Evolutionary conservation across 2,797 vertebrate genomes (phyloP).

Genomic region (Thaleichthys pacificus): DNA sequence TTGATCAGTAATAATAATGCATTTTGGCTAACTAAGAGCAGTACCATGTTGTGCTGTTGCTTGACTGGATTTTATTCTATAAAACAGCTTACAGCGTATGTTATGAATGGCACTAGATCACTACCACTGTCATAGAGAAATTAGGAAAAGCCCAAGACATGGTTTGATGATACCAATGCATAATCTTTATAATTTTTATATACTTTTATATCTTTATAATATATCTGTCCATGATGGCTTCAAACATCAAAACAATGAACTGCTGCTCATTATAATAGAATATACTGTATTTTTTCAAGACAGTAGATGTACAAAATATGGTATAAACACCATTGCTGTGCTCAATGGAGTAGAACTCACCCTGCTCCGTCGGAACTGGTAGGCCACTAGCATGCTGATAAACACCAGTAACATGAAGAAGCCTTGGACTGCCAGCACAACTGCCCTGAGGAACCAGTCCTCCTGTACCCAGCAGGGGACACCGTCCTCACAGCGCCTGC

Average conservation of each 20-base stretch:
- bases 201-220: no score
- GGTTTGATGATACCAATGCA: neutral
- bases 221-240: no score
- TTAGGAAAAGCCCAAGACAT: no score
- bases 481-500: conserved; percentile 79
- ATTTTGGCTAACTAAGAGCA: no score
- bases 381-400: conserved; percentile 88
- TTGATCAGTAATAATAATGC: no score
- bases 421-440: conserved; percentile 81
- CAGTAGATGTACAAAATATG: neutral
- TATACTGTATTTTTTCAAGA: neutral
- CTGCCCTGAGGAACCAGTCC: conserved; percentile 75
- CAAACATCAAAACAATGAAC: no score
- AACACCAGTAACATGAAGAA: conserved; percentile 89
- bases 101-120: neutral
- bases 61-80: neutral
- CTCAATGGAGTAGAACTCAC: conserved; percentile 50
- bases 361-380: conserved; percentile 83
- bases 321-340: no score
- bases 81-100: neutral
- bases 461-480: conserved; percentile 85
- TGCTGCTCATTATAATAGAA: no score
- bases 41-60: no score
- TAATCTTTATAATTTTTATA: neutral
- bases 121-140: neutral